phyloP scores from a whole-genome alignment of 2,113 vertebrate species.

The Astur gentilis region DNA sequence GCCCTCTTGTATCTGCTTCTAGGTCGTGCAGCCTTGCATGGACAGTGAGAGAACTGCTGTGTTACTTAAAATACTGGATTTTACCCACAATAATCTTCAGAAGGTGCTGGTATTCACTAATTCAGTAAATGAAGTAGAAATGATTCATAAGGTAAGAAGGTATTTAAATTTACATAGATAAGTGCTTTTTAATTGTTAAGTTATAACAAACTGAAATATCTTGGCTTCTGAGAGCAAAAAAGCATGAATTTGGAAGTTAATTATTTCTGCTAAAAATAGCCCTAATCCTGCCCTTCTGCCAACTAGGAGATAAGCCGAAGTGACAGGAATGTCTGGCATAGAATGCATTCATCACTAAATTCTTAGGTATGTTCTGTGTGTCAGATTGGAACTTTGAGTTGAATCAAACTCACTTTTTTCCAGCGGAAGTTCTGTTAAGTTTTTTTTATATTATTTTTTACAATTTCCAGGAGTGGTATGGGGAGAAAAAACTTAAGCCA shows the following conservation, averaged over 20 bases:
- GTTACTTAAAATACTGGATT: conserved; percentile 78
- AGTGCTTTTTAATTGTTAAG: not conserved
- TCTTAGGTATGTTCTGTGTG: not conserved
- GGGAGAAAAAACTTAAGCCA: not conserved
- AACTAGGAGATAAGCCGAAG: not conserved
- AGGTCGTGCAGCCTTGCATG: conserved; percentile 80
- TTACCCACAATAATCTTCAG: conserved; percentile 67
- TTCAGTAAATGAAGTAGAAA: conserved; percentile 79
- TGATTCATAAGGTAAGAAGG: conserved; percentile 78
- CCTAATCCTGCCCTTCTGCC: not conserved
- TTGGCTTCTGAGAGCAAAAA: not conserved
- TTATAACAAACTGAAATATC: not conserved
- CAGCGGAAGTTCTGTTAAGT: not conserved
- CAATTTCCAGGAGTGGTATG: not conserved
- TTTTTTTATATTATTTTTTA: not conserved
- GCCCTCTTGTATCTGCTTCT: not conserved
- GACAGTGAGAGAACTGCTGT: conserved; percentile 75
- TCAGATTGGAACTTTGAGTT: not conserved
- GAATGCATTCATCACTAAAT: not conserved
- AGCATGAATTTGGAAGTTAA: not conserved
- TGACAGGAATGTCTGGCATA: not conserved
- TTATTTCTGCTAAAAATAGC: not conserved
- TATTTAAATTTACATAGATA: not conserved
- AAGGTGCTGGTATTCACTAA: conserved; percentile 86
- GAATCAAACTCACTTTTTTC: not conserved